Evolutionary conservation across 2,888 invertebrate genomes (phyloP).

Genomic region (Drepana falcataria): DNA sequence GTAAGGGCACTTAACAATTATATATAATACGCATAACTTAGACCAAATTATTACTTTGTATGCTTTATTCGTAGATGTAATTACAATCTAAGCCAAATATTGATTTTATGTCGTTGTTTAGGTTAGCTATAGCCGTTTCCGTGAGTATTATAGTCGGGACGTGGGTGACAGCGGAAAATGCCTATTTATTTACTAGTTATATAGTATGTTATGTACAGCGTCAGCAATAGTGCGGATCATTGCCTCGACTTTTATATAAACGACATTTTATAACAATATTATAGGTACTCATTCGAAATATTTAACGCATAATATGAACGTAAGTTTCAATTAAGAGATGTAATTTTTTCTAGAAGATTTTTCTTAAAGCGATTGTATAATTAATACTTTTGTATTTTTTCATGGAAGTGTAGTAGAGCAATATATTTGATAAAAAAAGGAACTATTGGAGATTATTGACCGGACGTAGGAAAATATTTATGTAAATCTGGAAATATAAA

Average conservation of each 20-base stretch:
- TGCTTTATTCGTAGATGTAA: constrained; percentile 74
- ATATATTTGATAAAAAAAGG: constrained; percentile 68
- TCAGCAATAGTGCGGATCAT: constrained; percentile 29
- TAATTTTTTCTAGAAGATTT: constrained; percentile 70
- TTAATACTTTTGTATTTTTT: constrained; percentile 74
- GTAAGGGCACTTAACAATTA: constrained; percentile 73
- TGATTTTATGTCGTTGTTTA: constrained; percentile 71
- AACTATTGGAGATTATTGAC: constrained; percentile 45
- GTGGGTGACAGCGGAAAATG: constrained; percentile 53
- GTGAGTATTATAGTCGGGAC: constrained; percentile 68
- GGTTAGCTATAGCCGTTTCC: constrained; percentile 60
- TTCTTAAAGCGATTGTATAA: constrained; percentile 60
- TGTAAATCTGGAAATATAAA: constrained; percentile 71
- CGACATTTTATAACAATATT: constrained; percentile 32
- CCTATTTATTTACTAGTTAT: constrained; percentile 60
- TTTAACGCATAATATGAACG: constrained; percentile 71
- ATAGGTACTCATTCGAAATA: constrained; percentile 49
- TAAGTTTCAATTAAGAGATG: constrained; percentile 55
- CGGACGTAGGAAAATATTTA: constrained; percentile 63
- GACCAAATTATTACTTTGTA: constrained; percentile 77
- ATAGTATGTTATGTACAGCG: constrained; percentile 12
- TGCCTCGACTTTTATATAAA: constrained; percentile 30
- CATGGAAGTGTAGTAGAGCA: constrained; percentile 66
- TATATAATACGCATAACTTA: constrained; percentile 71
- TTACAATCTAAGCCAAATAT: constrained; percentile 79